phyloP scores from a whole-genome alignment of 2,113 vertebrate species.

The Condylura cristata region DNA sequence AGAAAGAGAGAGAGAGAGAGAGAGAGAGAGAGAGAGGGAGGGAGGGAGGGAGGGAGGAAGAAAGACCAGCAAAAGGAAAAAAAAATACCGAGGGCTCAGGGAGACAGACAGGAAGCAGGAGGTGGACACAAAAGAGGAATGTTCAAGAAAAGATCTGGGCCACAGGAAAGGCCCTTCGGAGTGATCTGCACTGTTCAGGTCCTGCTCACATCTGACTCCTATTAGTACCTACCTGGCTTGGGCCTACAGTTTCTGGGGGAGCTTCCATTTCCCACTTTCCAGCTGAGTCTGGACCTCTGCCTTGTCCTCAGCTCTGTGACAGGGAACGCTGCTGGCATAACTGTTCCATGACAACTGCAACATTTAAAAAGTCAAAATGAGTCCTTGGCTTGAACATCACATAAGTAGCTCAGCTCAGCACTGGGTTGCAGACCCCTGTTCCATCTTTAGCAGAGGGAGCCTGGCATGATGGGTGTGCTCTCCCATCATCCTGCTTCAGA shows the following conservation, averaged over 20 bases:
- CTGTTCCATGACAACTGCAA: not conserved
- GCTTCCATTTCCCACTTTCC: not conserved
- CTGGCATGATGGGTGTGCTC: rapidly evolving
- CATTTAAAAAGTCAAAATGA: not conserved
- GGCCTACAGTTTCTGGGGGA: not conserved
- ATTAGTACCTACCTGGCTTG: not conserved
- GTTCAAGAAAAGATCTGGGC: not conserved
- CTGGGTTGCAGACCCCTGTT: not conserved
- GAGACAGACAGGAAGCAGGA: not conserved
- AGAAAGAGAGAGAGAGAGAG: too few relatives aligned
- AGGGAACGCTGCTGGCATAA: not conserved
- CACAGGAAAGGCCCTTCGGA: not conserved
- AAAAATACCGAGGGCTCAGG: not conserved
- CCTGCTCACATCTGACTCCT: not conserved
- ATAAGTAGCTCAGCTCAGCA: not conserved
- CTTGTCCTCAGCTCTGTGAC: not conserved
- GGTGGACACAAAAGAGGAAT: not conserved
- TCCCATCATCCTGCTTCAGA: not conserved
- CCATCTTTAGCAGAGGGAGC: not conserved
- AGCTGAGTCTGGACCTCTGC: not conserved
- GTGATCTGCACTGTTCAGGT: not conserved
- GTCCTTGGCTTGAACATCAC: not conserved
- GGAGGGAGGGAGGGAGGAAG: too few relatives aligned
- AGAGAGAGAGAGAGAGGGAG: too few relatives aligned
- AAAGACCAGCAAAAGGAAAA: too few relatives aligned